Evolutionary conservation across 2,797 vertebrate genomes (phyloP), one percentile per base, ranked within the genome.

Genomic region (Coreius guichenoti): DNA sequence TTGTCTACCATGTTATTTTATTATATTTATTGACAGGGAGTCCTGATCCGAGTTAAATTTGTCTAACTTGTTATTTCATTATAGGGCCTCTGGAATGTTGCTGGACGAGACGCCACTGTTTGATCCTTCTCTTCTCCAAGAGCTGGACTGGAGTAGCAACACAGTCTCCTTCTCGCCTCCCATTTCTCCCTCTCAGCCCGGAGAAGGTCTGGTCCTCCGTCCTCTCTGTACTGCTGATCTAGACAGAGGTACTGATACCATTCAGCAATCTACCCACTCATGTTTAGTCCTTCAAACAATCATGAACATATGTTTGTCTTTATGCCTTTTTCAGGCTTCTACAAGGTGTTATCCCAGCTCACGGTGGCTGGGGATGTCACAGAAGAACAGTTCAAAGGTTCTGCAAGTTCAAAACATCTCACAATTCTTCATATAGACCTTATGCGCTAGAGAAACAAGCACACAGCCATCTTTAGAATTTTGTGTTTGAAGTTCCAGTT

Each of bases 101-200:
- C 96, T 96, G 39, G 96, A 98, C 23, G 97, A 98, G 91, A 96
- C 94, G 0, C 98, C 98, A 0, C 94, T 99, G 86, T 99, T 99
- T 90, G 97, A 99, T 82, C 97, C 97, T 1, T 91, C 87, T 23
- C 92, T 99, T 36, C 96, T 99, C 77, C 92, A 94, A 14, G 97
- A 98, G 2, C 93, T 99, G 0, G 97, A 99, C 94, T 99, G 98
- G 98, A 97, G 95, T 0, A 93, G 95, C 93, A 98, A 96, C 90
- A 94, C 90, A 0, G 94, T 94, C 0, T 90, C 92, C 0, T 99
- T 99, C 93, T 97, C 95, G 76, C 98, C 98, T 4, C 91, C 94
- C 0, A 96, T 99, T 90, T 98, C 97, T 63, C 97, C 96, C 0
- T 83, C 93, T 33, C 91, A 94, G 47, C 98, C 97, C 0, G 98